Evolutionary conservation across 2,113 vertebrate species (phyloP), one percentile per base, ranked within the genome.

Genomic region (Pogonocichla stellata): DNA sequence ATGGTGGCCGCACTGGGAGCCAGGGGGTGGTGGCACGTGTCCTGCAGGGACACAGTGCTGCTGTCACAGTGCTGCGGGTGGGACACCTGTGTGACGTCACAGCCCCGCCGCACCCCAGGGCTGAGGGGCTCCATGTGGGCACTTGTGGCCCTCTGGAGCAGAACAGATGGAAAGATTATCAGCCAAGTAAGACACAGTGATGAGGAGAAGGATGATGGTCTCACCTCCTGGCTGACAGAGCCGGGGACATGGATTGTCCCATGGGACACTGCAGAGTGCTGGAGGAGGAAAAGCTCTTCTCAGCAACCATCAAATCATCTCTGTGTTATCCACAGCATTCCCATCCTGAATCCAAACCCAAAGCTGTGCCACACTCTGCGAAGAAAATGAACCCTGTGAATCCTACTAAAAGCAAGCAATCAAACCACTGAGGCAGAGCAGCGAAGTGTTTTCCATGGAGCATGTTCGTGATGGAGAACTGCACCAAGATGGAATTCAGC

Each of bases 361-460:
- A 20, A 5, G 29, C 57, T 71, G 25, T 48, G 65, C 19, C 42
- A 26, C 20, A 17, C 26, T 9, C 40, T 34, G 29, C 0, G 0
- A 22, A 19, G 42, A 28, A 71, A 33, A 26, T 12, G 19, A 62
- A 18, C 14, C 18, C 6, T 3, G 3, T 34, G 66, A 42, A 22
- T 88, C 14, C 20, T 22, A 5, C 20, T 38, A 1, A 47, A 48
- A 54, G 29, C 29, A 40, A 40, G 8, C 16, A 47, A 17, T 29
- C 13, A 19, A 23, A 56, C 13, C 57, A 48, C 18, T 14, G 6
- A 34, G 42, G 16, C 0, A 0, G 34, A 56, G 14, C 14, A 71
- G 34, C 0, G 1, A 42, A 42, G 25, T 31, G 29, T 42, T 64
- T 71, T 56, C 34, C 2, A 1, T 42, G 58, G 50, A 80, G 20